Conservation (phyloP, 2,797 vertebrate genomes). For the Macropus fuliginosus region DNA sequence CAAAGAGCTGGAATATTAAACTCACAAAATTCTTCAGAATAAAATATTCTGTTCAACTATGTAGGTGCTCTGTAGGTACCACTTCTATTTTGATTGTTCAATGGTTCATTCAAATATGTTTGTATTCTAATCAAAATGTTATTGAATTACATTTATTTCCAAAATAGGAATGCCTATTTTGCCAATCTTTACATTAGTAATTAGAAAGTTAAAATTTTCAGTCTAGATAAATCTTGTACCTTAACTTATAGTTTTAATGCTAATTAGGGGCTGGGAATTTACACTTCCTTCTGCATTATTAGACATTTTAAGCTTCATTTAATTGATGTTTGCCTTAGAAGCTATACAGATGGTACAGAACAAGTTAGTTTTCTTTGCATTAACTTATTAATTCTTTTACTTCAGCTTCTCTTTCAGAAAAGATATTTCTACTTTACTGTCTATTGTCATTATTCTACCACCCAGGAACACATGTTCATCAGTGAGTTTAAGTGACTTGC, state of each 20-base stretch:
- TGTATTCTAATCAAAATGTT: background rate
- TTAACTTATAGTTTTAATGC: constrained; percentile 25
- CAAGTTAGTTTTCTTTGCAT: background rate
- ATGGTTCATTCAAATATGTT: background rate
- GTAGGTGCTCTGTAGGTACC: background rate
- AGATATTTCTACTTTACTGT: too few relatives aligned
- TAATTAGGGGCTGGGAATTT: constrained; percentile 24
- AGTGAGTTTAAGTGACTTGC: too few relatives aligned
- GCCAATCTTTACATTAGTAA: background rate
- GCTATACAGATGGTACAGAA: constrained; percentile 10
- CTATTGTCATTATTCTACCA: too few relatives aligned
- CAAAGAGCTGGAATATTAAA: background rate
- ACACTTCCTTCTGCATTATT: constrained; percentile 50
- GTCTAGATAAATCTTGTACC: constrained; percentile 7
- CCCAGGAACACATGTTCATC: too few relatives aligned
- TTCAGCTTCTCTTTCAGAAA: too few relatives aligned
- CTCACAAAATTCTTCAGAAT: constrained; percentile 48
- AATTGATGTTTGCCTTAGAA: background rate
- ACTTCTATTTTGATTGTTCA: constrained; percentile 29
- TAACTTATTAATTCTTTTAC: too few relatives aligned
- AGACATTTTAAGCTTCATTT: background rate
- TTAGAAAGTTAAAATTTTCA: background rate
- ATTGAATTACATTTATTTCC: background rate
- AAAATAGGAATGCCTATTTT: background rate
- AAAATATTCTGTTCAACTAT: constrained; percentile 49